These are phyloP conservation scores for Barypeithes pellucidus DNA, from an alignment of 2,888 invertebrate species.

Conservation along the genomic window DNA sequence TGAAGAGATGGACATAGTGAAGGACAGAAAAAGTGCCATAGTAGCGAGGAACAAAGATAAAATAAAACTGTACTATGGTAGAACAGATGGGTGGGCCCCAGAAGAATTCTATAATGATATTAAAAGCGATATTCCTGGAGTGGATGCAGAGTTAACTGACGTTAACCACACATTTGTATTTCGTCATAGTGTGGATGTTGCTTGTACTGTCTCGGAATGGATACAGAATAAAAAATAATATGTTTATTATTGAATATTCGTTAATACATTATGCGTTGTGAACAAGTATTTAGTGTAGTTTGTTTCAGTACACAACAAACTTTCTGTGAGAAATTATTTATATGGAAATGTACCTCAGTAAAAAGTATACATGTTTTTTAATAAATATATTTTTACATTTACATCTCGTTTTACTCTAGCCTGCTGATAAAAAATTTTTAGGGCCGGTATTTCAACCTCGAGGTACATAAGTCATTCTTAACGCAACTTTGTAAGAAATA, in stretches of 20 bases:
- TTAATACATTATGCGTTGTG: background rate
- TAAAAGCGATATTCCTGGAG: constrained; percentile 74
- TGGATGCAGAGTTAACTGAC: constrained; percentile 74
- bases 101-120: constrained; percentile 80
- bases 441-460: too few relatives aligned
- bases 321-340: too few relatives aligned
- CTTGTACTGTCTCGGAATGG: constrained; percentile 64
- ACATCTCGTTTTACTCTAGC: too few relatives aligned
- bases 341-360: too few relatives aligned
- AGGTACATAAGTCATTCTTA: too few relatives aligned
- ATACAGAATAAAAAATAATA: constrained; percentile 55
- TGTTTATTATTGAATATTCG: background rate
- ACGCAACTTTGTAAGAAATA: too few relatives aligned
- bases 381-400: background rate
- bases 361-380: background rate
- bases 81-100: constrained; percentile 89
- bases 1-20: constrained; percentile 87
- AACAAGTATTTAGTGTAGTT: background rate
- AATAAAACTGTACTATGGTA: constrained; percentile 86
- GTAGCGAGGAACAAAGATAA: constrained; percentile 76
- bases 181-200: constrained; percentile 76
- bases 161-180: constrained; percentile 89
- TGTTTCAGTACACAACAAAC: too few relatives aligned
- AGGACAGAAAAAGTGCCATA: constrained; percentile 77
- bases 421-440: background rate